Conservation (phyloP, 35 echinoderm and acorn worm species). For the Chiridota heheva region DNA sequence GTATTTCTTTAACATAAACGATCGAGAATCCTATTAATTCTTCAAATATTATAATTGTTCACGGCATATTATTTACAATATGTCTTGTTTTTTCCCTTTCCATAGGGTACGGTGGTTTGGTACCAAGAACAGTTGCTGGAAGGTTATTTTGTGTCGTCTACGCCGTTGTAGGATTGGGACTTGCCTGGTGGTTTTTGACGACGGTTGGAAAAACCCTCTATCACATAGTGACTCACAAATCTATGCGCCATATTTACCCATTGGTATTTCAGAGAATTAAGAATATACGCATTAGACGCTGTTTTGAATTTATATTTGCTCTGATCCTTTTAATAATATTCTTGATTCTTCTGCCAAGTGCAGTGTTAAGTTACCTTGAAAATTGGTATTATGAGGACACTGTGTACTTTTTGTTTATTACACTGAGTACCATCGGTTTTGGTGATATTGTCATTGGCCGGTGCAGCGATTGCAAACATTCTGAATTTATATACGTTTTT, state of each 20-base stretch:
- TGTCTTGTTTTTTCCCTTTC: slow-evolving; percentile 9
- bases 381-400: slow-evolving; percentile 78
- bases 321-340: background rate
- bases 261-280: background rate
- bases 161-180: slow-evolving; percentile 78
- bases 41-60: no score
- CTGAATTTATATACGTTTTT: background rate
- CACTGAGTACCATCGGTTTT: slow-evolving; percentile 90
- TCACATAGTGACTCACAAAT: background rate
- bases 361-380: slow-evolving; percentile 55
- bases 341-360: slow-evolving; percentile 49
- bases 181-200: slow-evolving; percentile 64
- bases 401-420: slow-evolving; percentile 98
- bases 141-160: slow-evolving; percentile 89
- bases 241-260: background rate
- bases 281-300: background rate
- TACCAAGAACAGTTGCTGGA: slow-evolving; percentile 64
- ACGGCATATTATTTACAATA: no score
- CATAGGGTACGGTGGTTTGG: slow-evolving; percentile 92
- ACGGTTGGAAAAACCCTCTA: slow-evolving; percentile 56
- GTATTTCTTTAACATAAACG: no score
- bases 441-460: slow-evolving; percentile 72
- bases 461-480: background rate
- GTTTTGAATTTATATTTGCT: background rate
- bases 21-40: no score